A percentile compares a stretch with the other conserved stretches of the same genome.
These are phyloP conservation scores for Carassius auratus DNA, from an alignment of 2,113 vertebrate species.

Conservation along the genomic window DNA sequence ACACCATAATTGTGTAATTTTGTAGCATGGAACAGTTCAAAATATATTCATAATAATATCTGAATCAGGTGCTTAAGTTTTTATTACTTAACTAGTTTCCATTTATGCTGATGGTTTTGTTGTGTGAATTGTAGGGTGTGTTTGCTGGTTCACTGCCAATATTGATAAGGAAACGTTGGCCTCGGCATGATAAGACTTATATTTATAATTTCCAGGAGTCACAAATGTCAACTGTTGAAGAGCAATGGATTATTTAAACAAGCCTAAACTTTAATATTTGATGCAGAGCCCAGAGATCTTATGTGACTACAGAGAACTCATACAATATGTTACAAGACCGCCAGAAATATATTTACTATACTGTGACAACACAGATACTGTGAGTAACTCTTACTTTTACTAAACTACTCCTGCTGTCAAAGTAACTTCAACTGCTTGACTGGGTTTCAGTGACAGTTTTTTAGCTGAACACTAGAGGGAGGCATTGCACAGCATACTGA, in stretches of 20 bases:
- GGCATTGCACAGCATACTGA: not conserved
- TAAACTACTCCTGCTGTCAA: not conserved
- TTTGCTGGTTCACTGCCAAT: not conserved
- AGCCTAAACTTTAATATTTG: not conserved
- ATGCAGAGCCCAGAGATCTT: not conserved
- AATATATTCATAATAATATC: no score
- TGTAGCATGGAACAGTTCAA: no score
- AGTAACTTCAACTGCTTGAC: not conserved
- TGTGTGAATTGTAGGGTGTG: not conserved
- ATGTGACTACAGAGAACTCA: not conserved
- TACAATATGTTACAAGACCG: not conserved
- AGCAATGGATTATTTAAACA: not conserved
- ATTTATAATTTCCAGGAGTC: not conserved
- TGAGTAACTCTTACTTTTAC: not conserved
- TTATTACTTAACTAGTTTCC: not conserved
- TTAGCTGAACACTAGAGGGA: not conserved
- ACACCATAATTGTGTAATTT: no score
- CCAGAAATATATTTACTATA: not conserved
- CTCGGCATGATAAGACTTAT: constrained; percentile 6
- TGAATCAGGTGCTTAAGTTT: no score
- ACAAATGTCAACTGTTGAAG: not conserved
- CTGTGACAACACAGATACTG: not conserved
- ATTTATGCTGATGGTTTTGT: not conserved
- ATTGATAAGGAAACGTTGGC: not conserved
- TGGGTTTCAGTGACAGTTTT: not conserved